Evolutionary conservation across 2,113 vertebrate genomes (phyloP).

Genomic region (Pangasianodon gigas): DNA sequence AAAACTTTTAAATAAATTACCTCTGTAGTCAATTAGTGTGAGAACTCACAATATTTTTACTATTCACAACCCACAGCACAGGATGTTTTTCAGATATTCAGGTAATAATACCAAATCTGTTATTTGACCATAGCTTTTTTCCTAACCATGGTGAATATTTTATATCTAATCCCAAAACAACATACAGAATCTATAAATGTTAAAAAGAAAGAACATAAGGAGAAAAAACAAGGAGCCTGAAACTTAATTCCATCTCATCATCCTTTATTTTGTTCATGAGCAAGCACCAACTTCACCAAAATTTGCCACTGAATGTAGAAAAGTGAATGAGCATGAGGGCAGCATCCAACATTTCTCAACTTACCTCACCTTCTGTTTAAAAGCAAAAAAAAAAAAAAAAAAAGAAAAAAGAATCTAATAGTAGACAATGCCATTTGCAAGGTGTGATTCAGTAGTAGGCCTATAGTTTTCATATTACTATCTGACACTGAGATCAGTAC

Average conservation of each 20-base stretch:
- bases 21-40: neutral
- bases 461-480: constrained; percentile 57
- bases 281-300: constrained; percentile 79
- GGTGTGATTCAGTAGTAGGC: constrained; percentile 64
- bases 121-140: neutral
- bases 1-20: neutral
- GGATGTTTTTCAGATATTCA: neutral
- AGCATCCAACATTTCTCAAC: constrained; percentile 65
- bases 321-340: constrained; percentile 77
- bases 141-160: neutral
- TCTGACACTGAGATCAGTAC: constrained; percentile 35
- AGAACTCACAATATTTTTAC: neutral
- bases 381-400: constrained; percentile 63
- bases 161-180: neutral
- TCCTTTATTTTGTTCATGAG: constrained; percentile 82
- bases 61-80: neutral
- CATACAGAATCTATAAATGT: neutral
- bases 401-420: constrained; percentile 51
- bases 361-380: constrained; percentile 55
- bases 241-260: constrained; percentile 68
- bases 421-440: constrained; percentile 49
- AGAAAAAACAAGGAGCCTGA: constrained; percentile 16
- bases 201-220: neutral
- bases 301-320: constrained; percentile 72
- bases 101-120: neutral